Evolutionary conservation across 2,113 vertebrate species (phyloP).

Genomic region (Rhodinocichla rosea): DNA sequence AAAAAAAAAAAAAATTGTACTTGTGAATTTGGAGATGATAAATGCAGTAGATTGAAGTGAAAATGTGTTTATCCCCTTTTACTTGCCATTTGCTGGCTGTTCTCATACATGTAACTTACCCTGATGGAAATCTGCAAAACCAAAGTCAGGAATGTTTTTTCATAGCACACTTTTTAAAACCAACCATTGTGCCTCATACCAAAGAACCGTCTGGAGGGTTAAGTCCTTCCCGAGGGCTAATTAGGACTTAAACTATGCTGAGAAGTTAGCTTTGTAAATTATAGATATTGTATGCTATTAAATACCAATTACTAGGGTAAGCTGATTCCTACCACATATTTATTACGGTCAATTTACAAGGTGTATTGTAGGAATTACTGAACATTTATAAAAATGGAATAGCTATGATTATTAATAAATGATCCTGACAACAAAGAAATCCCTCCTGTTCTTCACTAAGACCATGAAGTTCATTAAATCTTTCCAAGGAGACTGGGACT

Average conservation of each 20-base stretch:
- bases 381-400: conserved; percentile 41
- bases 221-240: not conserved
- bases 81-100: not conserved
- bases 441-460: conserved; percentile 8
- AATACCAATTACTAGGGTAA: not conserved
- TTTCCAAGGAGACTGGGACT: not conserved
- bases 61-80: not conserved
- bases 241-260: conserved; percentile 25
- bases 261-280: not conserved
- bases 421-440: conserved; percentile 34
- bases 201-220: not conserved
- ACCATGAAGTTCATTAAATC: conserved; percentile 17
- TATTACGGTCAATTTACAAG: conserved; percentile 65
- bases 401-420: conserved; percentile 51
- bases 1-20: not conserved
- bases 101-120: not conserved
- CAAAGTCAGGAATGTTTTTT: not conserved
- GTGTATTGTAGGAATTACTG: conserved; percentile 15
- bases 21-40: not conserved
- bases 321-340: conserved; percentile 49
- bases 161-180: not conserved
- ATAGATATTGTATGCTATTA: not conserved
- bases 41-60: not conserved
- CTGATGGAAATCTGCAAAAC: not conserved
- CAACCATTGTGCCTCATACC: no score